Conservation (phyloP, 2,797 vertebrate species). For the Columba guinea region DNA sequence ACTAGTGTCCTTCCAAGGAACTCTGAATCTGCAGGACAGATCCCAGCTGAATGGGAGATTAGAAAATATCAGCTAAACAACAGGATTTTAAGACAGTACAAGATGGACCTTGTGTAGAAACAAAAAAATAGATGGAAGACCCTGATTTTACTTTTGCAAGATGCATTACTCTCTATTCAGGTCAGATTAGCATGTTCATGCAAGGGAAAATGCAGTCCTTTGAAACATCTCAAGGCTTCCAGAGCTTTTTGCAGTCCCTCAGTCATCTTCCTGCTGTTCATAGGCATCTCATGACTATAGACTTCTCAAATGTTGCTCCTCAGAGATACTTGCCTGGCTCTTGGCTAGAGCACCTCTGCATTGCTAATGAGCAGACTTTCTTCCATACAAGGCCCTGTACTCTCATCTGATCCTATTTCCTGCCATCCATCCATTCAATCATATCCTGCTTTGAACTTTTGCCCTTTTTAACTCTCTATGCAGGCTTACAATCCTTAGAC, state of each 20-base stretch:
- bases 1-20: background rate
- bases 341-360: slow-evolving; percentile 33
- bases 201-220: background rate
- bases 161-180: background rate
- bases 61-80: background rate
- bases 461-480: slow-evolving; percentile 49
- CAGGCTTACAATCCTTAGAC: slow-evolving; percentile 43
- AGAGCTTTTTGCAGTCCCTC: background rate
- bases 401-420: slow-evolving; percentile 36
- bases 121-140: background rate
- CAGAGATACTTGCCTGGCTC: background rate
- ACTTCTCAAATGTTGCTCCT: background rate
- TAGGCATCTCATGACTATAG: background rate
- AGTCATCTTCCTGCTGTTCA: background rate
- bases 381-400: background rate
- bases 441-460: slow-evolving; percentile 48
- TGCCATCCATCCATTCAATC: background rate
- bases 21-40: background rate
- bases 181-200: background rate
- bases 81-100: background rate
- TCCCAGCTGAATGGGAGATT: background rate
- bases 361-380: slow-evolving; percentile 27
- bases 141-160: background rate
- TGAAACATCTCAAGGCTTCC: slow-evolving; percentile 24
- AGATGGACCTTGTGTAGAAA: background rate